Evolutionary conservation across 2,888 invertebrate species (phyloP).

Genomic region (Tridacna crocea): DNA sequence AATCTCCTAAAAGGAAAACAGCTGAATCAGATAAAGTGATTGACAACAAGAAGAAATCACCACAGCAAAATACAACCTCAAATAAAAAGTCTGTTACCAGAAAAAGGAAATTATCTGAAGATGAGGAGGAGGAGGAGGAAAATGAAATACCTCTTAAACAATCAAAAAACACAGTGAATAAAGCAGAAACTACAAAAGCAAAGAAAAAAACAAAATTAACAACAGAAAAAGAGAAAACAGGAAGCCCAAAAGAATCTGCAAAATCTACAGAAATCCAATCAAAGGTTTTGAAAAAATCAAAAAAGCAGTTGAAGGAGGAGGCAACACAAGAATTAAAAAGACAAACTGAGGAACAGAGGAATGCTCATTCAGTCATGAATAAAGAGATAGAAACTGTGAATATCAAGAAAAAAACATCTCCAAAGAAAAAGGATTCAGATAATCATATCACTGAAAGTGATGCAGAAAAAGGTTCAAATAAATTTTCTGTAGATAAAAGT

Average conservation of each 20-base stretch:
- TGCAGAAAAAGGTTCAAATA: neutral
- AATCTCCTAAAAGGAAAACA: conserved; percentile 30
- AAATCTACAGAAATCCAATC: conserved; percentile 40
- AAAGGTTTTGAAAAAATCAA: conserved; percentile 42
- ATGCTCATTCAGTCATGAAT: conserved; percentile 39
- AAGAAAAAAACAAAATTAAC: conserved; percentile 1
- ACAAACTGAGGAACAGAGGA: conserved; percentile 58
- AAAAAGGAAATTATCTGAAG: conserved; percentile 13
- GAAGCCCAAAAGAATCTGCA: conserved; percentile 24
- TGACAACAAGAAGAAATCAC: conserved; percentile 16
- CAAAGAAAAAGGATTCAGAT: conserved; percentile 18
- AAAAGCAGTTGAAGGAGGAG: conserved; percentile 43
- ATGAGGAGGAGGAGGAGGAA: conserved; percentile 24
- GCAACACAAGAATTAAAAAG: conserved; percentile 53
- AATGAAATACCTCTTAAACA: conserved; percentile 25
- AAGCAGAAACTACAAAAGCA: neutral
- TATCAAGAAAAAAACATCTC: conserved; percentile 34
- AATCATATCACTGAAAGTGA: neutral
- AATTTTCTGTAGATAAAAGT: neutral
- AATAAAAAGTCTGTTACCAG: conserved; percentile 16
- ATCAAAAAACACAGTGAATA: conserved; percentile 19
- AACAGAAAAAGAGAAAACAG: conserved; percentile 23
- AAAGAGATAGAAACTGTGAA: conserved; percentile 17
- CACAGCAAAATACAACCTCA: conserved; percentile 8
- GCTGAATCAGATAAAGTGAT: conserved; percentile 13